phyloP scores from a whole-genome alignment of 2,888 invertebrate species.

The Agrochola lota region DNA sequence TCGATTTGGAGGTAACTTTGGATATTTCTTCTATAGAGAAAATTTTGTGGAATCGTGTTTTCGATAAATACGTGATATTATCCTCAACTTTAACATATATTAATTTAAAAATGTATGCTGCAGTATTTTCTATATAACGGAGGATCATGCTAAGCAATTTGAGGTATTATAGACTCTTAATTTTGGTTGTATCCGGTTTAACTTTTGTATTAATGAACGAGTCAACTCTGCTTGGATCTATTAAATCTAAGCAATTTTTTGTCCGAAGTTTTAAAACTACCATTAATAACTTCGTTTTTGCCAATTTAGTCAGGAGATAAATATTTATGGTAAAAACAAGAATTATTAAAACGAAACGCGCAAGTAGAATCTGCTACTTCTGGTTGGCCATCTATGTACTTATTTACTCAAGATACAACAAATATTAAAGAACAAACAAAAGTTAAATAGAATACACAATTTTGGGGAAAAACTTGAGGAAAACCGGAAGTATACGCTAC shows the following conservation, averaged over 20 bases:
- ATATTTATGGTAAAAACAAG: background rate
- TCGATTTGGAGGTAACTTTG: too few species aligned
- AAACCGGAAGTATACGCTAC: conserved; percentile 37
- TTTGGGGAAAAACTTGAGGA: conserved; percentile 39
- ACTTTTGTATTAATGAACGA: background rate
- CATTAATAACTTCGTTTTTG: background rate
- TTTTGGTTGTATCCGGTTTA: background rate
- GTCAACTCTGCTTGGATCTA: too few species aligned
- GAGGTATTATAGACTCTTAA: background rate
- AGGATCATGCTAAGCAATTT: too few species aligned
- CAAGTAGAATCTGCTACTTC: conserved; percentile 10
- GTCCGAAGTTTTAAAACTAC: background rate
- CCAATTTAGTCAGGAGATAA: background rate
- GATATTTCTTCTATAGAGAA: too few species aligned
- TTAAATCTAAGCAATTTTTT: background rate
- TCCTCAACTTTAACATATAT: too few species aligned
- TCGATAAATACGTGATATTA: too few species aligned
- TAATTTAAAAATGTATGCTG: too few species aligned
- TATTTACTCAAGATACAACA: conserved; percentile 11
- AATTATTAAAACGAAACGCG: background rate
- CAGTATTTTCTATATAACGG: too few species aligned
- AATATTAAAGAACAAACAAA: conserved; percentile 20
- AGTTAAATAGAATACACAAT: conserved; percentile 14
- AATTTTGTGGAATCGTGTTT: too few species aligned
- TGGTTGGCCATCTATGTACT: conserved; percentile 1